Evolutionary conservation across 2,113 vertebrate genomes (phyloP), one percentile per base, ranked within the genome.

Genomic region (Clarias batrachus): DNA sequence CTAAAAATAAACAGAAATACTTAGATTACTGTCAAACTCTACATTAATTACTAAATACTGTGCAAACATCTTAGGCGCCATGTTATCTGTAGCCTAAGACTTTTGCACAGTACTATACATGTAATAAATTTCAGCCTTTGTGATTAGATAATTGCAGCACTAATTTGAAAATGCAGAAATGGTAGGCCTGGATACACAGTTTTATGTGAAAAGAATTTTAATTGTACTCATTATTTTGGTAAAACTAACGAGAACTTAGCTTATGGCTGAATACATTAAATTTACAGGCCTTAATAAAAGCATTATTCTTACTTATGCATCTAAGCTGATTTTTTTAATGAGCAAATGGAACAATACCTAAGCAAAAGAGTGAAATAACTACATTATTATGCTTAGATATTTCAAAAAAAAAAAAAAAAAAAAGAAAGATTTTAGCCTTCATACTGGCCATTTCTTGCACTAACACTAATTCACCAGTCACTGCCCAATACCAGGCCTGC

Each of bases 381-480:
- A 65, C 23, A 48, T 65, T 41, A 81, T 59, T 11, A 92, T 91
- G 71, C 88, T 91, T 76, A 83, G 91, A 89, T 86, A 90, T 91
- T 91, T 84, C 5, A 0, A 13, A 85, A 91, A 88, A 80, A 81
- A 66, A 81, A 88, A 86, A 86, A 92, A 92, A 93, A 89, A 84
- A 65, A 90, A 89, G 90, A 87, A 91, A 89, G 92, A 87, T 71
- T 88, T 85, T 71, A 87, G 89, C 86, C 88, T 88, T 86, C 86
- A 92, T 85, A 82, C 68, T 11, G 68, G 84, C 84, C 82, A 87
- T 87, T 91, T 85, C 90, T 78, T 79, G 65, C 21, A 91, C 87
- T 78, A 81, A 91, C 91, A 94, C 93, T 90, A 90, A 94, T 93
- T 91, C 78, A 81, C 77, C 86, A 93, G 92, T 93, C 90, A 91